phyloP scores from a whole-genome alignment of 2,113 vertebrate genomes.

The Diphyllodes magnificus region DNA sequence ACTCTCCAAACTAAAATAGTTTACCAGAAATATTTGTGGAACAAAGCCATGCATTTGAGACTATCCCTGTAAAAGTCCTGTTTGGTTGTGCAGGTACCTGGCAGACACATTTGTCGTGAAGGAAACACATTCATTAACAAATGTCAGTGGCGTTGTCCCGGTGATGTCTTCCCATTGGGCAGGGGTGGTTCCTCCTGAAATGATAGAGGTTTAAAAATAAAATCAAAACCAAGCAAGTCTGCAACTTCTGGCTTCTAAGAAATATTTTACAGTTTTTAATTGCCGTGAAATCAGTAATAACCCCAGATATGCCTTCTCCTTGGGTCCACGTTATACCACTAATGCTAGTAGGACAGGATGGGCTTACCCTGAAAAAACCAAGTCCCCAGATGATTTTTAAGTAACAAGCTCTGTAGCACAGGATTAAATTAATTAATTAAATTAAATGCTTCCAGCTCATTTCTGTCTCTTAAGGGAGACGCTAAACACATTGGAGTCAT shows the following conservation, averaged over 20 bases:
- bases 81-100: constrained; percentile 70
- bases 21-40: background rate
- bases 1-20: background rate
- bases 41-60: background rate
- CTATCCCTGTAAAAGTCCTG: background rate
- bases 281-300: background rate
- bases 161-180: constrained; percentile 99
- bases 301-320: background rate
- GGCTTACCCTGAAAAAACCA: background rate
- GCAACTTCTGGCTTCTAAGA: background rate
- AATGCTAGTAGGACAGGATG: background rate
- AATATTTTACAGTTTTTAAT: background rate
- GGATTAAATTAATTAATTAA: background rate
- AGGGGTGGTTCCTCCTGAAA: constrained; percentile 92
- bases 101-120: constrained; percentile 98
- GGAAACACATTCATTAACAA: constrained; percentile 94
- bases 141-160: constrained; percentile 93
- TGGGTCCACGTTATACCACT: background rate
- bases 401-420: background rate
- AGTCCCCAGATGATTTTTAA: background rate
- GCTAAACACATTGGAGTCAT: background rate
- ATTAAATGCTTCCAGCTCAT: background rate
- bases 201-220: background rate
- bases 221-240: background rate
- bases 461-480: background rate